phyloP scores from a whole-genome alignment of 64 coral and sea anemone species.

The Pocillopora verrucosa region DNA sequence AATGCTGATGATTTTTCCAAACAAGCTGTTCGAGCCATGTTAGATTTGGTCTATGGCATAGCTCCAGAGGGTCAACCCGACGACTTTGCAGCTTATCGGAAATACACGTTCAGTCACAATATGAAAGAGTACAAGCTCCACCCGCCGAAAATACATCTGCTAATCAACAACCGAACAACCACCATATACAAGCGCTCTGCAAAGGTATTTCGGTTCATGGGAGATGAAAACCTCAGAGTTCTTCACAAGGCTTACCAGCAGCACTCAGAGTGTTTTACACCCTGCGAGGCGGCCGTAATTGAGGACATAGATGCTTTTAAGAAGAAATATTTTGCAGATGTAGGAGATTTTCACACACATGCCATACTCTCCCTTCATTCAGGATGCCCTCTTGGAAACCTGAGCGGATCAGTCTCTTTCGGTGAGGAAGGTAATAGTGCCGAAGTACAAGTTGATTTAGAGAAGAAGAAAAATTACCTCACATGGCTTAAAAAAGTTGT shows the following conservation, averaged over 20 bases:
- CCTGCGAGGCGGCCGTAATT: neutral
- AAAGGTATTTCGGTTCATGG: neutral
- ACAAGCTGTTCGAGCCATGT: slow-evolving; percentile 5
- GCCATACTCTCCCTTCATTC: slow-evolving; percentile 12
- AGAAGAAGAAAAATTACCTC: neutral
- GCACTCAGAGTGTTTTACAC: neutral
- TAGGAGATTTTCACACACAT: slow-evolving; percentile 22
- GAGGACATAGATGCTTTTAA: neutral
- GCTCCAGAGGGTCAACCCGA: neutral
- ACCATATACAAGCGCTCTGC: neutral
- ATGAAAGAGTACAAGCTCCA: neutral
- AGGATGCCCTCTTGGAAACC: slow-evolving; percentile 23
- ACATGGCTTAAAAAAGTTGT: neutral
- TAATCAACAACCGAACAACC: slow-evolving; percentile 16
- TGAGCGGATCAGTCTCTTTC: neutral
- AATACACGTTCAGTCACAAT: slow-evolving; percentile 16
- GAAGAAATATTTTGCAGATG: slow-evolving; percentile 1
- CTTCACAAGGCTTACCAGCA: slow-evolving; percentile 4
- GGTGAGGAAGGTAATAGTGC: neutral
- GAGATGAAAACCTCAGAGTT: slow-evolving; percentile 3
- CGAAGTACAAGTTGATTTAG: neutral
- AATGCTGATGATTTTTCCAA: slow-evolving; percentile 35
- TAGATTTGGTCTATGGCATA: slow-evolving; percentile 41
- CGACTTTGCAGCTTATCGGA: neutral
- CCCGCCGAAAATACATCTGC: slow-evolving; percentile 12